Conservation (phyloP, 2,113 vertebrate genomes). For the Podilymbus podiceps region DNA sequence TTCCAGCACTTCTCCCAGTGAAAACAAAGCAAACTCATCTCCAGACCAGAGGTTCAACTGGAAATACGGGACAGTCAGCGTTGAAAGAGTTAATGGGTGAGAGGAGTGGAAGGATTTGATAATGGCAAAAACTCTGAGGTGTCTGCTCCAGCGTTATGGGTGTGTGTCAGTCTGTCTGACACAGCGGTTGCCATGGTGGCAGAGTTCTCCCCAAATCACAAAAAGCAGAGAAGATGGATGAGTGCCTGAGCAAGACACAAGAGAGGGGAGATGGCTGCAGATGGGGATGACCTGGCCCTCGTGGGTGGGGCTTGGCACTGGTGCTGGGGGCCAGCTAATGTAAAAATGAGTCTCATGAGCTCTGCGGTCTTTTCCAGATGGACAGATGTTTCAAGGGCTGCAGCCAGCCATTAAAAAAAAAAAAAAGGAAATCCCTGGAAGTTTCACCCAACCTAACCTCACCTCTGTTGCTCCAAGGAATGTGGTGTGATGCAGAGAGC, state of each 20-base stretch:
- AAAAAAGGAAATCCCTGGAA: slow-evolving; percentile 8
- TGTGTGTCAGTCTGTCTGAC: slow-evolving; percentile 25
- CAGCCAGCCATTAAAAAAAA: not conserved
- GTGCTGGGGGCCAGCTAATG: not conserved
- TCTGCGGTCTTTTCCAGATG: not conserved
- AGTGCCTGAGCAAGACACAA: not conserved
- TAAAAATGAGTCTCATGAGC: not conserved
- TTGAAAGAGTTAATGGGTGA: not conserved
- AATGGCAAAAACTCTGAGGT: not conserved
- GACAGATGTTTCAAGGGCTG: not conserved
- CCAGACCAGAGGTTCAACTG: not conserved
- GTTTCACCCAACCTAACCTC: slow-evolving; percentile 56
- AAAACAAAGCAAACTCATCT: not conserved
- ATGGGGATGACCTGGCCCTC: not conserved
- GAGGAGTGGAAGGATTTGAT: not conserved
- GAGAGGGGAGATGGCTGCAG: not conserved
- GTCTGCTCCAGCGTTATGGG: not conserved
- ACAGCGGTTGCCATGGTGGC: slow-evolving; percentile 27
- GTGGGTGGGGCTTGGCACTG: not conserved
- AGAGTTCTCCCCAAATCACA: not conserved
- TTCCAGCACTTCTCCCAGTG: not conserved
- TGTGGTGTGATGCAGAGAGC: accelerated
- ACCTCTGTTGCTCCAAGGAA: not conserved
- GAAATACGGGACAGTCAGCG: not conserved
- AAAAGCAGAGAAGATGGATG: not conserved